These are phyloP conservation scores for Sebastes iracundus DNA, from an alignment of 2,797 vertebrate genomes.

Conservation along the genomic window DNA sequence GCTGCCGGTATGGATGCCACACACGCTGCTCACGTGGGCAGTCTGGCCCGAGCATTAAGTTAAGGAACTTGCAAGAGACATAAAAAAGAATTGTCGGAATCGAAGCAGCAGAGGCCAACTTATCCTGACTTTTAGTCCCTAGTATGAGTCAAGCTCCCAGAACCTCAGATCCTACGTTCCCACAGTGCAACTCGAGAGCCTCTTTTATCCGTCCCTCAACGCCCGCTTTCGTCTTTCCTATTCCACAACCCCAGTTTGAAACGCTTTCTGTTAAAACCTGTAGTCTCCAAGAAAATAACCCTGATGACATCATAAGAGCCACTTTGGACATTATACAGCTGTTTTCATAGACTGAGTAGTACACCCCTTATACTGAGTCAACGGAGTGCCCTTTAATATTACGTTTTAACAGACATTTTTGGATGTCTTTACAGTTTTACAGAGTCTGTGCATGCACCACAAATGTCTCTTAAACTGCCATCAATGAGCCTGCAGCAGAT, in stretches of 20 bases:
- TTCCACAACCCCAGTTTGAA: neutral
- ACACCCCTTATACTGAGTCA: neutral
- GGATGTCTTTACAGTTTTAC: too few species aligned
- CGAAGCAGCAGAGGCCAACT: too few species aligned
- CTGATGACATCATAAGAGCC: neutral
- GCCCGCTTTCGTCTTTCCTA: neutral
- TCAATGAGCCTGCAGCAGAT: neutral
- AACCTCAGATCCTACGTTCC: neutral
- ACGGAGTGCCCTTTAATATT: neutral
- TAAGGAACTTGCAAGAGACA: too few species aligned
- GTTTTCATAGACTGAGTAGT: neutral
- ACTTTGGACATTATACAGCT: neutral
- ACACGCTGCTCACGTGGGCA: too few species aligned
- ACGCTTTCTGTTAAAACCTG: neutral
- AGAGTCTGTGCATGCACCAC: neutral
- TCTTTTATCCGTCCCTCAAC: neutral
- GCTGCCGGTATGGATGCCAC: too few species aligned
- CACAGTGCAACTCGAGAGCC: neutral
- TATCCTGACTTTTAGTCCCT: too few species aligned
- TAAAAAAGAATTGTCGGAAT: too few species aligned
- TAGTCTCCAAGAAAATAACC: neutral
- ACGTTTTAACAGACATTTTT: neutral
- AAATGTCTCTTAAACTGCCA: neutral
- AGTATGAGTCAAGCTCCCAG: neutral
- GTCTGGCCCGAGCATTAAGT: too few species aligned